These are phyloP conservation scores for Engraulis encrasicolus DNA, from an alignment of 2,113 vertebrate species.

Conservation along the genomic window DNA sequence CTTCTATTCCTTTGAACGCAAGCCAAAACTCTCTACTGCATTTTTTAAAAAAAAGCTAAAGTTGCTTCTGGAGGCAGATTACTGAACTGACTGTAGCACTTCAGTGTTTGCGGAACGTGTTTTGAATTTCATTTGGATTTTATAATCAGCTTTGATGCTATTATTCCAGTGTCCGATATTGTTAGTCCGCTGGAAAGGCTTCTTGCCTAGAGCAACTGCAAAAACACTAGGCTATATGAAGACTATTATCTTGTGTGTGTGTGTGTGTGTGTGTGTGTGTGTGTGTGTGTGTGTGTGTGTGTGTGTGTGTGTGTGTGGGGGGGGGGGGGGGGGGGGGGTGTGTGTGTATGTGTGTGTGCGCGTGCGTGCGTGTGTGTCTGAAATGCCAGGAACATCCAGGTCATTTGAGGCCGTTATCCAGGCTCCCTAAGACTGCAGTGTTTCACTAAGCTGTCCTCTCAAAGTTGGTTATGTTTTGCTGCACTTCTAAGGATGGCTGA, in stretches of 20 bases:
- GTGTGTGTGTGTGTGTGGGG: background rate
- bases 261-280: too few species aligned
- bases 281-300: too few species aligned
- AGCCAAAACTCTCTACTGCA: background rate
- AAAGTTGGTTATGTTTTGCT: conserved; percentile 46
- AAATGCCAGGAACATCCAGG: conserved; percentile 58
- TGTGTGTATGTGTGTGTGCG: too few species aligned
- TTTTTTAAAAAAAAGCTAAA: background rate
- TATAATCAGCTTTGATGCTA: background rate
- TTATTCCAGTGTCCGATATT: background rate
- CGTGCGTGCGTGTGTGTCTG: conserved; percentile 8
- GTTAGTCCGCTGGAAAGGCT: background rate
- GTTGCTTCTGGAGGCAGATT: background rate
- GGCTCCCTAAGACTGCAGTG: conserved; percentile 27
- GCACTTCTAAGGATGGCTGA: too few species aligned
- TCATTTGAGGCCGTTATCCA: conserved; percentile 32
- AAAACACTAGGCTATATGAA: background rate
- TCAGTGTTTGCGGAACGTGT: background rate
- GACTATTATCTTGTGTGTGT: background rate
- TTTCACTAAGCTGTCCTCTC: conserved; percentile 11
- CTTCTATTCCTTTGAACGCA: background rate
- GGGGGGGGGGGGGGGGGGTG: too few species aligned
- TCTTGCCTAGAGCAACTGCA: background rate
- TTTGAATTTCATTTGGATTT: conserved; percentile 3
- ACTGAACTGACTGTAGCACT: background rate